phyloP scores from a whole-genome alignment of 2,888 invertebrate species.

The Cosmia trapezina region DNA sequence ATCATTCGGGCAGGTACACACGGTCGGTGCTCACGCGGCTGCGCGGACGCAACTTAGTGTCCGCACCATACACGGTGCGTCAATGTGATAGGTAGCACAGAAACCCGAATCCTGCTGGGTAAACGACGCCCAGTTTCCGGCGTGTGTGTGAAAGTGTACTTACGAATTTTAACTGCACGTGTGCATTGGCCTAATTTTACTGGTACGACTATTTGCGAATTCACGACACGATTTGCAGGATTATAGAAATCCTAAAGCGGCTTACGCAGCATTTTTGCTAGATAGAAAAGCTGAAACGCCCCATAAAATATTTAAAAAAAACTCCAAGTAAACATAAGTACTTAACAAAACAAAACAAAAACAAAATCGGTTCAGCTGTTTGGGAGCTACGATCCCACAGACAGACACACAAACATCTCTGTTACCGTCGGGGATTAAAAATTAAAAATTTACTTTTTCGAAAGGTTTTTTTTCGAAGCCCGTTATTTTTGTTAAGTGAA shows the following conservation, averaged over 20 bases:
- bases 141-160: conserved; percentile 68
- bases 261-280: background rate
- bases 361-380: too few species aligned
- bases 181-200: conserved; percentile 52
- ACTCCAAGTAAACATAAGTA: too few species aligned
- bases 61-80: conserved; percentile 62
- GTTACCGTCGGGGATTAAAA: too few species aligned
- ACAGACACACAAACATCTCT: too few species aligned
- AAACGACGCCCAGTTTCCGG: conserved; percentile 76
- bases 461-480: too few species aligned
- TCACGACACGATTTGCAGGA: conserved; percentile 1
- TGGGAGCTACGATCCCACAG: too few species aligned
- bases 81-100: conserved; percentile 71
- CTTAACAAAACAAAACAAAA: too few species aligned
- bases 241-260: background rate
- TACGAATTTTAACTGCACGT: conserved; percentile 58
- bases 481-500: too few species aligned
- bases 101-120: conserved; percentile 80
- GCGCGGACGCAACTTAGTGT: conserved; percentile 46
- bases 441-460: too few species aligned
- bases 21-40: conserved; percentile 33
- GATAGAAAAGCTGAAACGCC: background rate
- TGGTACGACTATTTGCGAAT: conserved; percentile 39
- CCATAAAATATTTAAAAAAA: too few species aligned
- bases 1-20: conserved; percentile 82